Evolutionary conservation across 2,797 vertebrate species (phyloP).

Genomic region (Buphagus erythrorhynchus): DNA sequence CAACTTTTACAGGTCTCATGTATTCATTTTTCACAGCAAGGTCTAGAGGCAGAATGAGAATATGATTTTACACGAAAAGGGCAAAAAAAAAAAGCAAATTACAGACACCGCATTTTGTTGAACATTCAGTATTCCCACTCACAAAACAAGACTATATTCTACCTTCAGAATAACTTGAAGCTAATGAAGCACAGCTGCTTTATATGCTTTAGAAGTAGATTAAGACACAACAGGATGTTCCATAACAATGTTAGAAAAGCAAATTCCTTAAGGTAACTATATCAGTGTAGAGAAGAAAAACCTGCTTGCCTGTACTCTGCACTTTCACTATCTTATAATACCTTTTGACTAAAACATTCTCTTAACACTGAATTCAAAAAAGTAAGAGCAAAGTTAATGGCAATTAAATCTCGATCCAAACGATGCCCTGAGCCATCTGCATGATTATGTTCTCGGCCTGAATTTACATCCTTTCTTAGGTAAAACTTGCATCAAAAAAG

Average conservation of each 20-base stretch:
- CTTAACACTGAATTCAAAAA: background rate
- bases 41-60: background rate
- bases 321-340: background rate
- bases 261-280: background rate
- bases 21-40: background rate
- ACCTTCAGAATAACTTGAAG: conserved; percentile 14
- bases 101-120: background rate
- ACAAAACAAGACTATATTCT: background rate
- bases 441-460: background rate
- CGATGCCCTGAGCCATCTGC: background rate
- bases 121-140: background rate
- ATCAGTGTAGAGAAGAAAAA: background rate
- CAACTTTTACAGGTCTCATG: fast-evolving
- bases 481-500: background rate
- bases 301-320: background rate
- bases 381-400: background rate
- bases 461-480: background rate
- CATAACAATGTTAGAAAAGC: conserved; percentile 14
- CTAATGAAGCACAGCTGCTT: conserved; percentile 48
- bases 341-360: background rate
- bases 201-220: conserved; percentile 27
- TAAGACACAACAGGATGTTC: conserved; percentile 34
- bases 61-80: background rate
- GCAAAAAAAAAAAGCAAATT: background rate
- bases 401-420: background rate